A percentile compares a stretch with the other conserved stretches of the same genome.
These are phyloP conservation scores for Nebria brevicollis DNA, from an alignment of 2,888 invertebrate genomes.

Conservation along the genomic window DNA sequence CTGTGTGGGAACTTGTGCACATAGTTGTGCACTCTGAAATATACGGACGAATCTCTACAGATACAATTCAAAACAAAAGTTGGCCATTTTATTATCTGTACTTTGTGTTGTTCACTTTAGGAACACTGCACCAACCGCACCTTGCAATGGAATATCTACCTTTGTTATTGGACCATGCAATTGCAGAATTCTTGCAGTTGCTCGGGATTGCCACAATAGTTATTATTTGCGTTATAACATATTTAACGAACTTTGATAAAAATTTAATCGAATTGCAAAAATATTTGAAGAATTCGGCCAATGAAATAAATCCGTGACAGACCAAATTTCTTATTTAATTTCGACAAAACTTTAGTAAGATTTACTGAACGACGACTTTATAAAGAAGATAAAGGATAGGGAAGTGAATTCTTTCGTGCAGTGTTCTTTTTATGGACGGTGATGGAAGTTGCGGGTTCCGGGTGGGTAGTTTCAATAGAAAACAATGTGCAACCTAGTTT, in stretches of 20 bases:
- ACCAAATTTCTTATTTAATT: neutral
- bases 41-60: neutral
- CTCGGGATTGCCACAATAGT: no score
- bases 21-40: neutral
- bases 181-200: no score
- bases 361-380: neutral
- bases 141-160: no score
- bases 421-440: neutral
- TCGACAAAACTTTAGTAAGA: neutral
- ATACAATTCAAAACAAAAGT: neutral
- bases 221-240: no score
- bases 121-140: no score
- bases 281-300: neutral
- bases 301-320: neutral
- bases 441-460: neutral
- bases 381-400: neutral
- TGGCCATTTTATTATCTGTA: neutral
- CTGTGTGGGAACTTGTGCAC: neutral
- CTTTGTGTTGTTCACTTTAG: neutral
- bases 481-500: conserved; percentile 1
- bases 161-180: no score
- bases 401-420: neutral
- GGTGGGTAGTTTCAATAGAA: neutral
- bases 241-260: no score
- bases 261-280: no score